Evolutionary conservation across 1,140 invertebrate genomes (phyloP).

Genomic region (Drosophila orosa): DNA sequence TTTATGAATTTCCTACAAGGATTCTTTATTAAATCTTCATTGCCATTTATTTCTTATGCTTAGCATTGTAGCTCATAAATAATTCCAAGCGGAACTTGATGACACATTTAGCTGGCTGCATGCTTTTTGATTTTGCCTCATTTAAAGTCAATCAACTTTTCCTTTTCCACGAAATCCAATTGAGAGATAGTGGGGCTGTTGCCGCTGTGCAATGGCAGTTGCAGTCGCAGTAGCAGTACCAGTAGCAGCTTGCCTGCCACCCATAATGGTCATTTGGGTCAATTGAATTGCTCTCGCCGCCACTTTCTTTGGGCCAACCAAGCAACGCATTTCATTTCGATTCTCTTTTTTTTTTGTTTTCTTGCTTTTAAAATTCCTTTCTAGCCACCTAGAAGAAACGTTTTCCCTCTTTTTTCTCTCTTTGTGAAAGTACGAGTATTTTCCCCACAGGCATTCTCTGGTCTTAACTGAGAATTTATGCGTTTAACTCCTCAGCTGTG

Average conservation of each 20-base stretch:
- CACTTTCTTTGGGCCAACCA: constrained; percentile 63
- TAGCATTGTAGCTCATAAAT: constrained; percentile 16
- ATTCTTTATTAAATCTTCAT: not conserved
- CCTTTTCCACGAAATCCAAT: constrained; percentile 75
- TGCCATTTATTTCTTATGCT: not conserved
- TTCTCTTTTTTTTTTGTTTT: constrained; percentile 46
- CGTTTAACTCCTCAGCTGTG: constrained; percentile 5
- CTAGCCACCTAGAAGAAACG: constrained; percentile 52
- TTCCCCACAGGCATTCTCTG: constrained; percentile 28
- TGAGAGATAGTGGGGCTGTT: constrained; percentile 18
- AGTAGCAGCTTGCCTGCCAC: constrained; percentile 15
- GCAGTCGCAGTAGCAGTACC: constrained; percentile 10
- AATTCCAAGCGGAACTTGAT: constrained; percentile 59
- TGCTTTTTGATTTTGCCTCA: constrained; percentile 56
- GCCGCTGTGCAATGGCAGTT: constrained; percentile 10
- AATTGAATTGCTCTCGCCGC: constrained; percentile 71
- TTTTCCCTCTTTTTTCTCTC: constrained; percentile 37
- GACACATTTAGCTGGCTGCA: constrained; percentile 57
- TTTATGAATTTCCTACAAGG: not conserved
- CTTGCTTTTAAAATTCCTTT: constrained; percentile 45
- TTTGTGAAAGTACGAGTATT: constrained; percentile 65
- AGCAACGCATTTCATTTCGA: constrained; percentile 40
- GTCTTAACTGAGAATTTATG: constrained; percentile 53
- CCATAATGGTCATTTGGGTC: constrained; percentile 79
- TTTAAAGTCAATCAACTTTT: constrained; percentile 81